A percentile compares a stretch with the other conserved stretches of the same genome.
These are phyloP conservation scores for Eupsittula cactorum DNA, from an alignment of 2,113 vertebrate species.

Conservation along the genomic window DNA sequence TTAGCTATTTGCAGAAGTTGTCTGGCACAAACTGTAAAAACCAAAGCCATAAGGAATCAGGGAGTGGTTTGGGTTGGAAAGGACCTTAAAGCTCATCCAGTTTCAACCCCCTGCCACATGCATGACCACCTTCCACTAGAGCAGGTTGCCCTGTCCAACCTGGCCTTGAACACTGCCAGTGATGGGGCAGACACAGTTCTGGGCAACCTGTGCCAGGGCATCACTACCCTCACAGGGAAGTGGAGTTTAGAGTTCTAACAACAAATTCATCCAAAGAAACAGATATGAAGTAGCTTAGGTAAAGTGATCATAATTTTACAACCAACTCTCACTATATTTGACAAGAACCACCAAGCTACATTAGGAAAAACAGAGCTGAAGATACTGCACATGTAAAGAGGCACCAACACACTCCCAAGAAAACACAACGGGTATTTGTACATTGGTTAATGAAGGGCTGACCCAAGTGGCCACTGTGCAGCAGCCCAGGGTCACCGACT, in stretches of 20 bases:
- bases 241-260: neutral
- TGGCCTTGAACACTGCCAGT: neutral
- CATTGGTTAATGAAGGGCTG: neutral
- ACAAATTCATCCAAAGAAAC: neutral
- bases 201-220: neutral
- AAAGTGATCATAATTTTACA: neutral
- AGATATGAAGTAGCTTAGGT: neutral
- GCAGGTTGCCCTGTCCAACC: neutral
- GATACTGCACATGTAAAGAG: fast-evolving
- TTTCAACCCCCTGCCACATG: neutral
- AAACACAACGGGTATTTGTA: neutral
- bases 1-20: neutral
- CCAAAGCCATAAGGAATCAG: neutral
- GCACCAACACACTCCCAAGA: neutral
- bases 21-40: neutral
- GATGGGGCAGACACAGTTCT: neutral
- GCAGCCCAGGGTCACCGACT: neutral
- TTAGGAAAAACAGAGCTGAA: neutral
- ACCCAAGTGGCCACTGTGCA: neutral
- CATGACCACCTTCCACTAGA: neutral
- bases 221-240: neutral
- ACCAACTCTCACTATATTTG: neutral
- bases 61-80: neutral
- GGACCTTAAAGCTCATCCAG: neutral
- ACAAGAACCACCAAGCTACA: neutral